These are phyloP conservation scores for Etheostoma nigrum DNA, from an alignment of 2,797 vertebrate genomes.

Conservation along the genomic window DNA sequence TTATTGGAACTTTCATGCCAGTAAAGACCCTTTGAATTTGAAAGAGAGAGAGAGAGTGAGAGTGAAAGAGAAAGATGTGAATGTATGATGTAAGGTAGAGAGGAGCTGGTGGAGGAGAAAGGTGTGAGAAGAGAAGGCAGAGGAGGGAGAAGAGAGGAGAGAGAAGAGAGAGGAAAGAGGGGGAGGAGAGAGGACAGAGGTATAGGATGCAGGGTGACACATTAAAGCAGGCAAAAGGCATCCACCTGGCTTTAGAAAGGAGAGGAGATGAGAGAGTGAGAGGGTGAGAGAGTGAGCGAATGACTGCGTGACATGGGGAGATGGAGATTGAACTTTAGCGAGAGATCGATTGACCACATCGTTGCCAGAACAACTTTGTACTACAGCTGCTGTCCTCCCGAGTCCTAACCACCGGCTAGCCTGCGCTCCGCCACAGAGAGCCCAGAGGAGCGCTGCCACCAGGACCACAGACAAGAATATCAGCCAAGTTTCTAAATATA, in stretches of 20 bases:
- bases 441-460: conserved; percentile 59
- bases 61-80: conserved; percentile 41
- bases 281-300: conserved; percentile 2
- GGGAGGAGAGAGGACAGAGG: not conserved
- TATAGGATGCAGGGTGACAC: conserved; percentile 16
- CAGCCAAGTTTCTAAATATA: conserved; percentile 81
- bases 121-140: not conserved
- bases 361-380: conserved; percentile 61
- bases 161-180: too few relatives aligned
- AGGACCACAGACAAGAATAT: conserved; percentile 69
- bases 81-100: conserved; percentile 74
- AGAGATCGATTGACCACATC: conserved; percentile 31
- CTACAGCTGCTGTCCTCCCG: conserved; percentile 45
- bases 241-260: conserved; percentile 16
- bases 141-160: conserved; percentile 3
- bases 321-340: conserved; percentile 8
- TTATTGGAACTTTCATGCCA: too few relatives aligned
- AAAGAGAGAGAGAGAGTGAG: conserved; percentile 17
- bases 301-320: conserved; percentile 9
- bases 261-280: conserved; percentile 4
- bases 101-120: conserved; percentile 28
- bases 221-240: conserved; percentile 4
- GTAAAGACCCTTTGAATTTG: too few relatives aligned
- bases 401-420: conserved; percentile 46
- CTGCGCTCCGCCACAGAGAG: conserved; percentile 51